Conservation (phyloP, 2,113 vertebrate species). For the Ceratotherium simum region DNA sequence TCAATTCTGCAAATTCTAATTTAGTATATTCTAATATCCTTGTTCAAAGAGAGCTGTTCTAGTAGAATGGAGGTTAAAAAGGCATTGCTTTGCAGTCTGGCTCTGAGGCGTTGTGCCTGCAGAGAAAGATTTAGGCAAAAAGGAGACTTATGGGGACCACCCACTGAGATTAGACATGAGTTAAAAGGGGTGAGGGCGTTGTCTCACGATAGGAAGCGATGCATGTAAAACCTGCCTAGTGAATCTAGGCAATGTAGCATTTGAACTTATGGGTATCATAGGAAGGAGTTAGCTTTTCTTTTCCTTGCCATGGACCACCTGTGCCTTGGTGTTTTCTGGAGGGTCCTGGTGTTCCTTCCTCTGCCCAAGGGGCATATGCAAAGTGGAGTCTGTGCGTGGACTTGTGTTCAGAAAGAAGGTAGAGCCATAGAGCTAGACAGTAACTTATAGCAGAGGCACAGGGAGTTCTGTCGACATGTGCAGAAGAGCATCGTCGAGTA, state of each 20-base stretch:
- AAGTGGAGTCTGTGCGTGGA: not conserved
- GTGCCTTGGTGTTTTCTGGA: not conserved
- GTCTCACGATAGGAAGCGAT: not conserved
- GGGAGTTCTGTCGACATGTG: not conserved
- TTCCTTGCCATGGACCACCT: not conserved
- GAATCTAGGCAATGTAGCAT: accelerated
- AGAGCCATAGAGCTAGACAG: not conserved
- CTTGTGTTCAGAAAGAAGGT: not conserved
- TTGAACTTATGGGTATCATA: accelerated
- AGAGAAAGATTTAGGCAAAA: not conserved
- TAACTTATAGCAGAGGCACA: not conserved
- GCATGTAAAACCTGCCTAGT: not conserved
- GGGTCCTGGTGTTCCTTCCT: not conserved
- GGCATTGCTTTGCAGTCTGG: not conserved
- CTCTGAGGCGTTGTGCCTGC: not conserved
- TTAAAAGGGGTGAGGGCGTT: not conserved
- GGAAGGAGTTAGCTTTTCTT: not conserved
- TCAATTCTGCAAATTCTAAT: not conserved
- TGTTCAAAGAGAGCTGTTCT: not conserved
- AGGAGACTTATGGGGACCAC: no score
- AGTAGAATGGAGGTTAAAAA: not conserved
- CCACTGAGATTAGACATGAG: not conserved
- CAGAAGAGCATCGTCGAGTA: not conserved
- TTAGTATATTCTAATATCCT: not conserved
- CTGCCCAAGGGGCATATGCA: not conserved